phyloP scores from a whole-genome alignment of 2,797 vertebrate species.

The Nyctibius grandis region DNA sequence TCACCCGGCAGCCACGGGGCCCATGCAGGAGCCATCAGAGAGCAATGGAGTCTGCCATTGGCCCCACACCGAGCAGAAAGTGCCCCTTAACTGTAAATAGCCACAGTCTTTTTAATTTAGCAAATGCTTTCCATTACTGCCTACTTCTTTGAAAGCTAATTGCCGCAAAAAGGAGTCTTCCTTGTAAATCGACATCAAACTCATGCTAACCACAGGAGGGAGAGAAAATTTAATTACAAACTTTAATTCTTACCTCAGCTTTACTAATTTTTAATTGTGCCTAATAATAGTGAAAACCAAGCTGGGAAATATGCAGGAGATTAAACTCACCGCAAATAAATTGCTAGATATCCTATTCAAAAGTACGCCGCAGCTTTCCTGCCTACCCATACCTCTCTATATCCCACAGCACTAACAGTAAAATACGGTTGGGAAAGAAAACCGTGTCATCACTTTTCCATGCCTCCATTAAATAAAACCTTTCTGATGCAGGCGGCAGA shows the following conservation, averaged over 20 bases:
- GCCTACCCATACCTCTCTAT: background rate
- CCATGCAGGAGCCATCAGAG: accelerated
- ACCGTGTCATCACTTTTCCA: background rate
- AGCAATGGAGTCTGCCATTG: accelerated
- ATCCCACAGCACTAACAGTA: background rate
- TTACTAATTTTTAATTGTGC: conserved; percentile 45
- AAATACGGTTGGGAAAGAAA: conserved; percentile 33
- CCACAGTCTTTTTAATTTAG: background rate
- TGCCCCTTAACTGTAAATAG: background rate
- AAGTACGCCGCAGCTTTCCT: background rate
- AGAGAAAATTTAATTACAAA: conserved; percentile 42
- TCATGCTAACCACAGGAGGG: background rate
- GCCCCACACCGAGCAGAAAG: accelerated
- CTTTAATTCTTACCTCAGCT: conserved; percentile 19
- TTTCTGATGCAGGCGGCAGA: background rate
- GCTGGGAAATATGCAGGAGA: background rate
- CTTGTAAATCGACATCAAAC: background rate
- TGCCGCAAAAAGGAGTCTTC: background rate
- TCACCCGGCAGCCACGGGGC: accelerated
- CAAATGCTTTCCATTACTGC: background rate
- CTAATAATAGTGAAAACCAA: conserved; percentile 42
- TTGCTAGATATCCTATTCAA: conserved; percentile 22
- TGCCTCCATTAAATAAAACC: background rate
- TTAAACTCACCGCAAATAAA: conserved; percentile 34
- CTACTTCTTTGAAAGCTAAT: background rate